Evolutionary conservation across 1,140 invertebrate species (phyloP).

Genomic region (Eupeodes corollae): DNA sequence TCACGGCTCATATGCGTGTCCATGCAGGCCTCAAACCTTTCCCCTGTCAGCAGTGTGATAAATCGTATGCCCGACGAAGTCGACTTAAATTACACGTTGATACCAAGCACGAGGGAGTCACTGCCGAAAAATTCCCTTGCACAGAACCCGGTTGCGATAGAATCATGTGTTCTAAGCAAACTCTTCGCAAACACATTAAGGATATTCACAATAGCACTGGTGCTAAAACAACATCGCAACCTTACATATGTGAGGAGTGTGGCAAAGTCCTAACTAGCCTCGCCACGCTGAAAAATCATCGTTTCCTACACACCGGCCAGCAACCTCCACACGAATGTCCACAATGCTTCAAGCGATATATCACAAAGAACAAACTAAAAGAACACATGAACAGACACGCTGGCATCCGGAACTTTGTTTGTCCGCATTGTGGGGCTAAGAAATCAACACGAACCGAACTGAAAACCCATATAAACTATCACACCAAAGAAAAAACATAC

Average conservation of each 20-base stretch:
- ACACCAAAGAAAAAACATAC: slow-evolving; percentile 32
- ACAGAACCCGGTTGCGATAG: slow-evolving; percentile 26
- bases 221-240: slow-evolving; percentile 23
- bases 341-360: slow-evolving; percentile 40
- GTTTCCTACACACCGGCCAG: slow-evolving; percentile 44
- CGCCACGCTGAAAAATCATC: slow-evolving; percentile 39
- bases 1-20: slow-evolving; percentile 33
- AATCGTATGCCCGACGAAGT: slow-evolving; percentile 30
- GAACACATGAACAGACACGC: slow-evolving; percentile 33
- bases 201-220: slow-evolving; percentile 30
- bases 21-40: slow-evolving; percentile 30
- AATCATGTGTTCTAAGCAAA: slow-evolving; percentile 26
- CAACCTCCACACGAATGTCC: slow-evolving; percentile 46
- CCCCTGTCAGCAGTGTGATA: slow-evolving; percentile 28
- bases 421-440: slow-evolving; percentile 31
- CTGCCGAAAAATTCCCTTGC: slow-evolving; percentile 22
- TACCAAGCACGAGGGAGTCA: slow-evolving; percentile 24
- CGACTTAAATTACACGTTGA: slow-evolving; percentile 28
- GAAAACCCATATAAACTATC: slow-evolving; percentile 35
- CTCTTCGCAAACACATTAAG: slow-evolving; percentile 32
- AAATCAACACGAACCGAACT: slow-evolving; percentile 33
- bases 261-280: slow-evolving; percentile 32
- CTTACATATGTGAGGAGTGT: slow-evolving; percentile 29
- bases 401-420: slow-evolving; percentile 34
- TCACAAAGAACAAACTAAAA: slow-evolving; percentile 29